Percentiles rank a stretch among this genome's conserved stretches.
Evolutionary conservation across 2,888 invertebrate species (phyloP).

Genomic region (Eubasilissa splendida): DNA sequence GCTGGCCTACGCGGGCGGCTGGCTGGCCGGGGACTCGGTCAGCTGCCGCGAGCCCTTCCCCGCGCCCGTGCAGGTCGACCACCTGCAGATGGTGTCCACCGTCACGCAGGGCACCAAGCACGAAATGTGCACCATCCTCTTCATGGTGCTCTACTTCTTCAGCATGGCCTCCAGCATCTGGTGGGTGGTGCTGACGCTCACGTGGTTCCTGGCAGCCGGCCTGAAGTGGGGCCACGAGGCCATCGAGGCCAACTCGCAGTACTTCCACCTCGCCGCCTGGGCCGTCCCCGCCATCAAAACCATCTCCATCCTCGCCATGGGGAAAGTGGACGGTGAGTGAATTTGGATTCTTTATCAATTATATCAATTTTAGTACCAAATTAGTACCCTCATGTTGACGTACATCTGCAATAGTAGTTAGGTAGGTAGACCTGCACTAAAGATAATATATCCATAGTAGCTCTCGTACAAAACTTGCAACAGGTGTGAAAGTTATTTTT

Average conservation of each 20-base stretch:
- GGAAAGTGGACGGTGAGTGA: conserved; percentile 91
- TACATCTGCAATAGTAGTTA: no score
- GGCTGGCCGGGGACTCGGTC: conserved; percentile 86
- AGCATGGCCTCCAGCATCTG: conserved; percentile 97
- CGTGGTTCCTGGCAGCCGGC: conserved; percentile 97
- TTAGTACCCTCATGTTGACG: not conserved
- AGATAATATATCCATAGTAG: no score
- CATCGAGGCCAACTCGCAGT: conserved; percentile 96
- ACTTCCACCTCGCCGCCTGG: conserved; percentile 98
- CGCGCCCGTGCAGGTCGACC: conserved; percentile 79
- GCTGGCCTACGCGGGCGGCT: conserved; percentile 90
- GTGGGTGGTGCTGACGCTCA: conserved; percentile 97
- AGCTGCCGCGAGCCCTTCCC: conserved; percentile 88
- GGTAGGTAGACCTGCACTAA: no score
- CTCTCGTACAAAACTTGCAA: no score
- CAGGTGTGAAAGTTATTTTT: no score
- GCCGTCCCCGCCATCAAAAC: conserved; percentile 96
- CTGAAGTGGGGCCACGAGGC: conserved; percentile 99
- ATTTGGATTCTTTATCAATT: not conserved
- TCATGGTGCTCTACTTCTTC: conserved; percentile 97
- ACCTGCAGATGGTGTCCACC: conserved; percentile 84
- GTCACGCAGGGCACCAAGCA: conserved; percentile 91
- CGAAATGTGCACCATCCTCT: conserved; percentile 91
- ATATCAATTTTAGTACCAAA: not conserved
- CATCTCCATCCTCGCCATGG: conserved; percentile 94